A percentile compares a stretch with the other conserved stretches of the same genome.
These are phyloP conservation scores for Enchytraeus crypticus DNA, from an alignment of 2,888 invertebrate genomes.

Conservation along the genomic window DNA sequence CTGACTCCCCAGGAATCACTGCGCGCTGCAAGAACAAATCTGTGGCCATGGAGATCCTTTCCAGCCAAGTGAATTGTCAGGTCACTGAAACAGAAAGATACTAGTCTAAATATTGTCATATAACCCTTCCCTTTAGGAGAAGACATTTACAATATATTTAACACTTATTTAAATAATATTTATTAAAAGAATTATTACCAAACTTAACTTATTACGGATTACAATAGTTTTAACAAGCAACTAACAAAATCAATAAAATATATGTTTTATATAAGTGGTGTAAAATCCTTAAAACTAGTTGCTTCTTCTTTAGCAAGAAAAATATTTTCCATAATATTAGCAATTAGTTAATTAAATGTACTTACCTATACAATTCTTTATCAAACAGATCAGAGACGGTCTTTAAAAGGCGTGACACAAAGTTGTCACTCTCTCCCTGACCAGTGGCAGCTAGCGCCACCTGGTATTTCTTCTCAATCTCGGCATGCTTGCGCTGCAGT, in stretches of 20 bases:
- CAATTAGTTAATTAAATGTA: no score
- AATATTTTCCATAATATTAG: no score
- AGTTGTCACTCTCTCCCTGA: constrained; percentile 52
- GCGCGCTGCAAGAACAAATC: constrained; percentile 77
- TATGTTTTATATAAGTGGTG: no score
- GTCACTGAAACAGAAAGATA: constrained; percentile 57
- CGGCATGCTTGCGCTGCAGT: constrained; percentile 69
- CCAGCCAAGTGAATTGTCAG: constrained; percentile 66
- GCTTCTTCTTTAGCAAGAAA: no score
- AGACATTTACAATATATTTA: no score
- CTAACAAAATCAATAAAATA: no score
- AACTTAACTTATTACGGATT: no score
- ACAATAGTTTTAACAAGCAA: no score
- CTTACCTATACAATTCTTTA: constrained; percentile 57
- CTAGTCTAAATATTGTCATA: neutral
- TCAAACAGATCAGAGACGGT: constrained; percentile 75
- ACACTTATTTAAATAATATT: no score
- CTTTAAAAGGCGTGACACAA: constrained; percentile 71
- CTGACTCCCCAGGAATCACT: constrained; percentile 75
- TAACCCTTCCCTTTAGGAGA: no score
- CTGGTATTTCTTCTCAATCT: constrained; percentile 75
- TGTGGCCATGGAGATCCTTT: constrained; percentile 71
- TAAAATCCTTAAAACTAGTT: no score
- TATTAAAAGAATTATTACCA: no score
- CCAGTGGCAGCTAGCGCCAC: constrained; percentile 60